A percentile compares a stretch with the other conserved stretches of the same genome.
Conservation (phyloP, 2,113 vertebrate genomes). For the Rhynchomys soricoides region DNA sequence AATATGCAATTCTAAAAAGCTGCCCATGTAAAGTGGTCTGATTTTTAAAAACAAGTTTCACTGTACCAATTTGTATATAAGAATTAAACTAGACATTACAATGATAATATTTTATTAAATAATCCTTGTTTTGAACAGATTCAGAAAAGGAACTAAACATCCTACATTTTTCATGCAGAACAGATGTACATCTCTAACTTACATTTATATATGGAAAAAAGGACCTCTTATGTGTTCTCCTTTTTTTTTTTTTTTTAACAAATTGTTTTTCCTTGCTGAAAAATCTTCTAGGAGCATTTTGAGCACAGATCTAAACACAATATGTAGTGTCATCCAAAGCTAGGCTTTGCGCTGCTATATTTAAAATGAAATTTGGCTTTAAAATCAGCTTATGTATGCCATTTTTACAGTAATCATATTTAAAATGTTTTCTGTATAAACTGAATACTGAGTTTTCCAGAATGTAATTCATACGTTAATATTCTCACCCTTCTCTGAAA, state of each 20-base stretch:
- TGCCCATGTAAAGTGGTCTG: neutral
- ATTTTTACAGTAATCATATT: slow-evolving; percentile 24
- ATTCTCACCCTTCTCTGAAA: slow-evolving; percentile 16
- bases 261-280: slow-evolving; percentile 17
- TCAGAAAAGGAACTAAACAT: slow-evolving; percentile 41
- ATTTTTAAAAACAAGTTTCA: slow-evolving; percentile 37
- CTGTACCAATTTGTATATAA: neutral
- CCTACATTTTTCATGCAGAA: slow-evolving; percentile 28
- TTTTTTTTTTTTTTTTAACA: slow-evolving; percentile 36
- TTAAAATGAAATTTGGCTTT: slow-evolving; percentile 53
- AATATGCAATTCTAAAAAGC: slow-evolving; percentile 35
- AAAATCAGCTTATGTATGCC: slow-evolving; percentile 36
- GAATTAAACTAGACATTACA: slow-evolving; percentile 50
- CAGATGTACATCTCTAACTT: slow-evolving; percentile 54
- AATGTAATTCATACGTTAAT: slow-evolving; percentile 8
- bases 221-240: neutral
- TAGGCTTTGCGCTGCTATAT: neutral
- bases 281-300: slow-evolving; percentile 36
- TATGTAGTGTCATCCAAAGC: slow-evolving; percentile 60
- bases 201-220: slow-evolving; percentile 57
- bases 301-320: slow-evolving; percentile 55
- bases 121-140: slow-evolving; percentile 12
- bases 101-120: slow-evolving; percentile 39
- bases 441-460: neutral
- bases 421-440: slow-evolving; percentile 58